Conservation (phyloP, 2,888 invertebrate genomes). For the Harpalus rufipes region DNA sequence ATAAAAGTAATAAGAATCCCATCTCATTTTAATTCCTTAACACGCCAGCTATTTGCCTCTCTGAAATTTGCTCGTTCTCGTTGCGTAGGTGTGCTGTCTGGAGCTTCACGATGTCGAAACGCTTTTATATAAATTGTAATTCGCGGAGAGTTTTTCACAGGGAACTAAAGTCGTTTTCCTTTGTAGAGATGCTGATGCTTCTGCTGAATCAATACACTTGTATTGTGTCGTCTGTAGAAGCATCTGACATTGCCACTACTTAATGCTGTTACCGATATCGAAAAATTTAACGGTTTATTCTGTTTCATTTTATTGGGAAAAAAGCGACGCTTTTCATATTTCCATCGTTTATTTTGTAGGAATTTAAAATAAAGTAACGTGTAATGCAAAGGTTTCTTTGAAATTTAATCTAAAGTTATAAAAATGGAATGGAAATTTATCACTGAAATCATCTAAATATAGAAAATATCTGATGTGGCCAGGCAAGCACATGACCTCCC, state of each 20-base stretch:
- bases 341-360: not conserved
- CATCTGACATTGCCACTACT: not conserved
- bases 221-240: slow-evolving; percentile 9
- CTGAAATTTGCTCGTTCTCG: not conserved
- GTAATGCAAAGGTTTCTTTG: not conserved
- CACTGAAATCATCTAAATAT: no score
- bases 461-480: no score
- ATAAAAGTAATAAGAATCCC: not conserved
- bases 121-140: slow-evolving; percentile 46
- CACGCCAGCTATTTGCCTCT: not conserved
- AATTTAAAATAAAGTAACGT: not conserved
- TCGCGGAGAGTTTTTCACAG: slow-evolving; percentile 31
- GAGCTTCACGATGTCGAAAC: not conserved
- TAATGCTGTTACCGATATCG: not conserved
- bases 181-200: not conserved
- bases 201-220: slow-evolving; percentile 21
- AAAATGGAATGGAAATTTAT: no score
- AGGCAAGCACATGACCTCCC: no score
- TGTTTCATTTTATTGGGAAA: not conserved
- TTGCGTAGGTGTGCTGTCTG: slow-evolving; percentile 3
- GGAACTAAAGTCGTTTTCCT: slow-evolving; percentile 28
- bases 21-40: not conserved
- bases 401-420: not conserved
- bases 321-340: not conserved
- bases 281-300: not conserved